Conservation (phyloP, 1,140 invertebrate species). For the Zelostemma sp. region DNA sequence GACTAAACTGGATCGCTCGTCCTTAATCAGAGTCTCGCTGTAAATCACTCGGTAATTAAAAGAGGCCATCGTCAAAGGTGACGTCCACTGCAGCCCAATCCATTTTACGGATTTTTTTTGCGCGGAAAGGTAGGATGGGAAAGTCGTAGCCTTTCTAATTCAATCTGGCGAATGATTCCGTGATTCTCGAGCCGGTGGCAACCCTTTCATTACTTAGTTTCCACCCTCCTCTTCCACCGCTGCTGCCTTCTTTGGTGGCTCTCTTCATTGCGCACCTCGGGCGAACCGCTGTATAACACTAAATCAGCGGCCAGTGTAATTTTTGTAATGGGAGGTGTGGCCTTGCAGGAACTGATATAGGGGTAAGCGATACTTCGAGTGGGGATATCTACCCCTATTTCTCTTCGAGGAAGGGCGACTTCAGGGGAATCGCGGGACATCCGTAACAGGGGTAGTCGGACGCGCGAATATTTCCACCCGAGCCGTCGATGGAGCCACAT, state of each 20-base stretch:
- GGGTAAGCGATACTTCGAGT: slow-evolving; percentile 16
- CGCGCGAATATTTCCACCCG: slow-evolving; percentile 38
- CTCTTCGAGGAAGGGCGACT: slow-evolving; percentile 6
- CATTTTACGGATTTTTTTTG: slow-evolving; percentile 39
- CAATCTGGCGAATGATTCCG: slow-evolving; percentile 72
- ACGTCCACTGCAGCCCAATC: slow-evolving; percentile 42
- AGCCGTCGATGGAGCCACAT: too few relatives aligned
- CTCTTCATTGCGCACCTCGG: slow-evolving; percentile 34
- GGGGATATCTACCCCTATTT: slow-evolving; percentile 28
- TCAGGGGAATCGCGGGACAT: slow-evolving; percentile 13
- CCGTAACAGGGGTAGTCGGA: slow-evolving; percentile 21
- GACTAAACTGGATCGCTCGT: too few relatives aligned
- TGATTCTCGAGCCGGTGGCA: slow-evolving; percentile 66
- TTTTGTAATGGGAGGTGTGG: slow-evolving; percentile 72
- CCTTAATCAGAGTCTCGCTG: slow-evolving; percentile 25
- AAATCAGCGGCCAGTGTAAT: slow-evolving; percentile 71
- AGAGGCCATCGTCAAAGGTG: slow-evolving; percentile 45
- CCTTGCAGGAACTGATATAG: slow-evolving; percentile 52
- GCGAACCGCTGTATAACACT: slow-evolving; percentile 64
- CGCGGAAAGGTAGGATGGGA: too few relatives aligned
- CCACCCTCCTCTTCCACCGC: slow-evolving; percentile 40
- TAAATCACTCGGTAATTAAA: slow-evolving; percentile 50
- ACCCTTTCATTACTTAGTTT: slow-evolving; percentile 71
- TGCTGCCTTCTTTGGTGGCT: slow-evolving; percentile 27
- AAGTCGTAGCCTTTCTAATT: slow-evolving; percentile 69